Evolutionary conservation across 2,888 invertebrate genomes (phyloP), one percentile per base, ranked within the genome.

Genomic region (Melangyna quadrimaculata): DNA sequence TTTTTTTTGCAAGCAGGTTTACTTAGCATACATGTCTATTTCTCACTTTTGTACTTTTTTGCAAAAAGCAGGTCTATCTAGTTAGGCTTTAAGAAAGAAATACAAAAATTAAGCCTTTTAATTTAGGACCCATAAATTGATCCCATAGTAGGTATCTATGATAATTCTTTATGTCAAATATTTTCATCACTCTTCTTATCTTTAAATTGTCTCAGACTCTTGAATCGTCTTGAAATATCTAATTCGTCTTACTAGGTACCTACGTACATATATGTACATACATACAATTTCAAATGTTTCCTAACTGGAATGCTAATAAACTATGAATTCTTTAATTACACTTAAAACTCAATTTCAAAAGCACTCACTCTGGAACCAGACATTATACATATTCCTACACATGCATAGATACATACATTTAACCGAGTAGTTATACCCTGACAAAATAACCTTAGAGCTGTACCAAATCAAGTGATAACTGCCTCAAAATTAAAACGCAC

Each of bases 401-500:
- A 22, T 12, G 2, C 17, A 7, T 29, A 19, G n/a, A 9, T 17
- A 14, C 9, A 9, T n/a, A n/a, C n/a, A n/a, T n/a, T n/a, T n/a
- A n/a, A n/a, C n/a, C n/a, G n/a, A 0, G 4, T n/a, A 51, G 43
- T 45, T 17, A 22, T 22, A 35, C 59, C 22, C 79, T 84, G 84
- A 84, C 75, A 75, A 72, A 84, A 79, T 80, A 80, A 67, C 75
- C 75, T 80, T 71, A 22, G 45, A 65, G 55, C 78, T 61, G 79
- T 51, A 79, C 84, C 86, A 87, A 87, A 87, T 83, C 87, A 87
- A 83, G 77, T 87, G 87, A 87, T 87, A 87, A 87, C 87, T 82
- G 87, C 81, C 77, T 80, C 77, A 74, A 87, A 87, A 87, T 87
- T 84, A 87, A 87, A 87, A 87, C 87, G 83, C 74, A 84, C 86